Percentiles rank a stretch among this genome's conserved stretches.
Evolutionary conservation across 2,888 invertebrate genomes (phyloP).

Genomic region (Eledona agricola): DNA sequence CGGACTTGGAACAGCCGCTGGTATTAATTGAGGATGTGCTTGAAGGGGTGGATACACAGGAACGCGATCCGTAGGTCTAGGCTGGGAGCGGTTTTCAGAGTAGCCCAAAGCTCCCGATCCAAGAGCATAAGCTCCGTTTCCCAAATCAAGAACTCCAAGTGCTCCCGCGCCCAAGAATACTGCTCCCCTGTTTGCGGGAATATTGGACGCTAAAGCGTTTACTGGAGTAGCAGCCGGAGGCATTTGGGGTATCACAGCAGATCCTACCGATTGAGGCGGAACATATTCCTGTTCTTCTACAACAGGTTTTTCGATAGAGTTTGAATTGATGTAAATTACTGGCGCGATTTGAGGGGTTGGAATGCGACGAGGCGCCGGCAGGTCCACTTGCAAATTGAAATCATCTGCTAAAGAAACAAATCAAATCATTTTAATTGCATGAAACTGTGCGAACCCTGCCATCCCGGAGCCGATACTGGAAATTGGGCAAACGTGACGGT

Average conservation of each 20-base stretch:
- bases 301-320: slow-evolving; percentile 54
- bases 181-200: slow-evolving; percentile 49
- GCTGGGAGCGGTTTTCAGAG: slow-evolving; percentile 49
- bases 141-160: slow-evolving; percentile 56
- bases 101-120: slow-evolving; percentile 60
- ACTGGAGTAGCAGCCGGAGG: slow-evolving; percentile 54
- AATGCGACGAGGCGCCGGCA: slow-evolving; percentile 11
- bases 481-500: background rate
- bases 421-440: slow-evolving; percentile 10
- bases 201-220: slow-evolving; percentile 51
- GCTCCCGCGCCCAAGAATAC: slow-evolving; percentile 58
- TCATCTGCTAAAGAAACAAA: too few species aligned
- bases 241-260: slow-evolving; percentile 49
- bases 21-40: slow-evolving; percentile 52
- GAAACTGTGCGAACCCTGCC: background rate
- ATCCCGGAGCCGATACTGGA: background rate
- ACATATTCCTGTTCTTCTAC: slow-evolving; percentile 51
- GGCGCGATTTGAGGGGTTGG: background rate
- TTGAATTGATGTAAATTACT: slow-evolving; percentile 20
- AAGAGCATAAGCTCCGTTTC: slow-evolving; percentile 57
- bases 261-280: slow-evolving; percentile 49
- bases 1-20: slow-evolving; percentile 50
- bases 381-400: slow-evolving; percentile 21
- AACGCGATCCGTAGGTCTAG: slow-evolving; percentile 47
- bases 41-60: slow-evolving; percentile 51